These are phyloP conservation scores for Caligus rogercresseyi DNA, from an alignment of 1,140 invertebrate genomes.

Conservation along the genomic window DNA sequence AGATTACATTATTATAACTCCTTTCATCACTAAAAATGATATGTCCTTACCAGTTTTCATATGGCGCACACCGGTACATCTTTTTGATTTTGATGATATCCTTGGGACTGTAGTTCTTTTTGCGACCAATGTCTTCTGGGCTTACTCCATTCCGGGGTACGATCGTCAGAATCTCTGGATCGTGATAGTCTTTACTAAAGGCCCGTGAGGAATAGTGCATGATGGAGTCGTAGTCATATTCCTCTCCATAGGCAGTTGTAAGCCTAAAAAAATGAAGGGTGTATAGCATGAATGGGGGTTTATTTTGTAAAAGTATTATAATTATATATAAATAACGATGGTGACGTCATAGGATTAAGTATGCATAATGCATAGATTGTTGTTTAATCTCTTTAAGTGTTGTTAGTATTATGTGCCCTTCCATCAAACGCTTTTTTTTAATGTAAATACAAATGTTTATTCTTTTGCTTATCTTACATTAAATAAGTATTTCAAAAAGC, in stretches of 20 bases:
- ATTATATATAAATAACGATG: no score
- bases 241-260: conserved; percentile 17
- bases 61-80: conserved; percentile 14
- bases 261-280: conserved; percentile 6
- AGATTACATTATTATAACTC: not conserved
- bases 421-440: no score
- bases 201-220: conserved; percentile 19
- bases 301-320: no score
- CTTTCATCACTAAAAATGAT: not conserved
- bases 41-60: conserved; percentile 1
- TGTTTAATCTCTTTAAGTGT: no score
- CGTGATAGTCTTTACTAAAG: conserved; percentile 6
- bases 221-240: conserved; percentile 19
- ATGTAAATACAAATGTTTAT: no score
- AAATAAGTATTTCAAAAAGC: no score
- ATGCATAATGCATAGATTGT: no score
- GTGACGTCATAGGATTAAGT: no score
- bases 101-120: not conserved
- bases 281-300: no score
- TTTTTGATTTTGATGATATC: conserved; percentile 13
- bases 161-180: not conserved
- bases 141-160: not conserved
- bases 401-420: no score
- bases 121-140: conserved; percentile 1
- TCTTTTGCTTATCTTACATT: no score